These are phyloP conservation scores for Poicephalus gulielmi DNA, from an alignment of 2,113 vertebrate species.

Conservation along the genomic window DNA sequence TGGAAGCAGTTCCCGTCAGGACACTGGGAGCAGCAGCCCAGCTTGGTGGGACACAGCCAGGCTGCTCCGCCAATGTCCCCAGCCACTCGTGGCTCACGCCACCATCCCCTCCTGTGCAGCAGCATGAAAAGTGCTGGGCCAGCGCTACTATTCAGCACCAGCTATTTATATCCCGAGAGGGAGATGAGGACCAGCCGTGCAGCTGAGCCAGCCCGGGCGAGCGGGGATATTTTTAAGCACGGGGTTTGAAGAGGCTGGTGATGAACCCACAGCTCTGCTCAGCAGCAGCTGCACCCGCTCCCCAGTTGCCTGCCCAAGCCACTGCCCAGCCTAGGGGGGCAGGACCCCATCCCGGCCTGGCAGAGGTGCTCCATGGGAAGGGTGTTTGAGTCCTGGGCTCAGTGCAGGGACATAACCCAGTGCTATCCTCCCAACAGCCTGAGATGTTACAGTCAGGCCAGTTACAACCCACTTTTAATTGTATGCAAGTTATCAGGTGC, in stretches of 20 bases:
- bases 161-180: conserved; percentile 49
- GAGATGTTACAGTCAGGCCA: not conserved
- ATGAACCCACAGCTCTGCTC: conserved; percentile 10
- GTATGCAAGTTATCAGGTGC: not conserved
- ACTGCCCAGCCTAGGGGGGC: rapidly evolving
- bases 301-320: not conserved
- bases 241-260: conserved; percentile 20
- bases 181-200: conserved; percentile 28
- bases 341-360: rapidly evolving
- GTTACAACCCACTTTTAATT: not conserved
- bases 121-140: not conserved
- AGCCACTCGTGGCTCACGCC: rapidly evolving
- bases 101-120: not conserved
- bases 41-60: rapidly evolving
- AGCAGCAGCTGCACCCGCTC: not conserved
- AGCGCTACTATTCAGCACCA: not conserved
- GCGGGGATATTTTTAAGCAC: conserved; percentile 29
- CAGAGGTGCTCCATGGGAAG: not conserved
- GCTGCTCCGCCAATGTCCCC: rapidly evolving
- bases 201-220: conserved; percentile 26
- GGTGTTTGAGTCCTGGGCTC: not conserved
- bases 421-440: not conserved
- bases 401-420: rapidly evolving
- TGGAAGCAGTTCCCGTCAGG: not conserved
- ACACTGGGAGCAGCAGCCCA: rapidly evolving